Percentiles rank a stretch among this genome's conserved stretches.
Evolutionary conservation across 2,888 invertebrate genomes (phyloP).

Genomic region (Hydrotaea cyrtoneurina): DNA sequence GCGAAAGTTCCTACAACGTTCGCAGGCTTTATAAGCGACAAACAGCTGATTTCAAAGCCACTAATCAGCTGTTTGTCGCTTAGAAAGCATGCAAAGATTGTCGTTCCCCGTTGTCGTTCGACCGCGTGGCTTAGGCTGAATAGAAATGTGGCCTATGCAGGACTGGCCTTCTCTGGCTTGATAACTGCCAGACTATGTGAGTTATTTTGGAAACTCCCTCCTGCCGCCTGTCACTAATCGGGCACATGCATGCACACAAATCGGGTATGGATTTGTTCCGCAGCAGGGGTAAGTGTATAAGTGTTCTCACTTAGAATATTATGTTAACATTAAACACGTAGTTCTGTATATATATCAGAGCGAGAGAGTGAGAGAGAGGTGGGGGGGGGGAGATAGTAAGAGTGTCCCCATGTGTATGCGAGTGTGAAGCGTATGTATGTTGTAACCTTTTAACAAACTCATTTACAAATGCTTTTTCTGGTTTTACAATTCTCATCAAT

Average conservation of each 20-base stretch:
- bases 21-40: too few species aligned
- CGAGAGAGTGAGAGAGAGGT: too few species aligned
- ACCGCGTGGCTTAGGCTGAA: too few species aligned
- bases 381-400: too few species aligned
- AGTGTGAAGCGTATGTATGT: slow-evolving; percentile 11
- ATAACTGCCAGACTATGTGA: neutral
- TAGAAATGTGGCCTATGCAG: neutral
- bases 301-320: slow-evolving; percentile 30
- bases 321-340: slow-evolving; percentile 51
- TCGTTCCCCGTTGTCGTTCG: too few species aligned
- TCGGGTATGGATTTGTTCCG: neutral
- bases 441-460: slow-evolving; percentile 62
- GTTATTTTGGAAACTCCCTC: neutral
- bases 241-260: neutral
- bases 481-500: slow-evolving; percentile 59
- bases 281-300: slow-evolving; percentile 1
- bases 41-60: too few species aligned
- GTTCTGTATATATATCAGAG: slow-evolving; percentile 8
- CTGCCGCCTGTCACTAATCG: slow-evolving; percentile 15
- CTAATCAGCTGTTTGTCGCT: too few species aligned
- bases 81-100: too few species aligned
- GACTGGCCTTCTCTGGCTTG: neutral
- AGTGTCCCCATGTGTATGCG: neutral
- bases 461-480: slow-evolving; percentile 50
- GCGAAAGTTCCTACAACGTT: too few species aligned